Percentiles rank a stretch among this genome's conserved stretches.
Conservation (phyloP, 23 tunicate genomes). For the Halocynthia roretzi region DNA sequence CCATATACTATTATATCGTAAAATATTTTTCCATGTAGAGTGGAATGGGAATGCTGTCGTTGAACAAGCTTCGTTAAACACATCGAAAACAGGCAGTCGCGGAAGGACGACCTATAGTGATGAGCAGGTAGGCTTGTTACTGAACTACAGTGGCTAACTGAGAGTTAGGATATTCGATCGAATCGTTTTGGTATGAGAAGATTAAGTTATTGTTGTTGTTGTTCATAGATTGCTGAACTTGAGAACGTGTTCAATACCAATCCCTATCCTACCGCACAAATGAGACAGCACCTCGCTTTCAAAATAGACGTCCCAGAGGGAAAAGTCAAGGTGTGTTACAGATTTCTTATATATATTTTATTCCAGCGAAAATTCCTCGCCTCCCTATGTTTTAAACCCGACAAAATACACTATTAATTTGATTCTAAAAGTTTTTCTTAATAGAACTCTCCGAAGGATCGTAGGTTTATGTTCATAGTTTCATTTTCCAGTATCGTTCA, state of each 20-base stretch:
- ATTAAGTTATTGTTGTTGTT: not conserved
- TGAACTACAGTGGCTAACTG: no score
- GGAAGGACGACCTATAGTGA: conserved; percentile 75
- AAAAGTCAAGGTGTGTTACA: conserved; percentile 55
- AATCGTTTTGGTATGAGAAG: not conserved
- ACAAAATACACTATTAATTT: no score
- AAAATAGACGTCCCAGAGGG: conserved; percentile 76
- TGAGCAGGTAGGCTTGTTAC: conserved; percentile 39
- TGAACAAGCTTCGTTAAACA: not conserved
- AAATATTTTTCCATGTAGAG: no score
- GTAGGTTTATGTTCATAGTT: no score
- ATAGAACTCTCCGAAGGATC: no score
- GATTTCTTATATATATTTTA: not conserved
- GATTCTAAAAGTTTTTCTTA: no score
- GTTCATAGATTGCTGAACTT: conserved; percentile 50
- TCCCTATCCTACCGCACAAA: conserved; percentile 74
- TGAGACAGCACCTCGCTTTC: conserved; percentile 58
- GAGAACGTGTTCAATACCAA: conserved; percentile 55
- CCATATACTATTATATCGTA: no score
- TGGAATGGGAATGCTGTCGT: not conserved
- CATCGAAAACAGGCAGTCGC: conserved; percentile 23
- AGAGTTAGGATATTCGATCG: no score
- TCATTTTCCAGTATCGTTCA: no score
- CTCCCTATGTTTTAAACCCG: not conserved
- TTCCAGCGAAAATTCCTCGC: not conserved